Percentiles rank a stretch among this genome's conserved stretches.
These are phyloP conservation scores for Leptinotarsa defecta DNA, from an alignment of 1,140 invertebrate genomes.

Conservation along the genomic window DNA sequence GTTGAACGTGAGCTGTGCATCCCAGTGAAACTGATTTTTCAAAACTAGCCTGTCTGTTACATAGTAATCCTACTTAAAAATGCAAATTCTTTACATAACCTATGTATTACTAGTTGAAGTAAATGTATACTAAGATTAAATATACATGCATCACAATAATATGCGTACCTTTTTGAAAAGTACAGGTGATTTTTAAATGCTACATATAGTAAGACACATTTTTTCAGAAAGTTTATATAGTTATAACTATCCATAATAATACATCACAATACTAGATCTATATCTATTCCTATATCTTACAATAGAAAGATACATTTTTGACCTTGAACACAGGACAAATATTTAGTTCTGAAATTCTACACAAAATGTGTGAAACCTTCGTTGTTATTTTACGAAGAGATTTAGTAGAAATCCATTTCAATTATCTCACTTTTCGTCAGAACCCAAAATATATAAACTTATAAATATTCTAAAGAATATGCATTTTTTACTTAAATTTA, in stretches of 20 bases:
- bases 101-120: slow-evolving; percentile 36
- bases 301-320: slow-evolving; percentile 34
- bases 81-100: slow-evolving; percentile 44
- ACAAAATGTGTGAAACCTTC: neutral
- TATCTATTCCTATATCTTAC: slow-evolving; percentile 45
- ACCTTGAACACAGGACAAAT: slow-evolving; percentile 42
- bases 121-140: slow-evolving; percentile 44
- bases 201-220: slow-evolving; percentile 53
- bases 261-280: slow-evolving; percentile 49
- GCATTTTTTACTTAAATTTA: slow-evolving; percentile 22
- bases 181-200: slow-evolving; percentile 48
- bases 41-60: slow-evolving; percentile 36
- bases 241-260: slow-evolving; percentile 44
- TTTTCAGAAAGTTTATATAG: slow-evolving; percentile 38
- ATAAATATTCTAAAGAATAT: slow-evolving; percentile 23
- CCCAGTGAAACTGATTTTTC: neutral
- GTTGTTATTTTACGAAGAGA: slow-evolving; percentile 2
- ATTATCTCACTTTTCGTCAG: neutral
- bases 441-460: too few relatives aligned
- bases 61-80: slow-evolving; percentile 53
- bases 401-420: slow-evolving; percentile 36
- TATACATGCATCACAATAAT: slow-evolving; percentile 54
- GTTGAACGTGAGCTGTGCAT: neutral
- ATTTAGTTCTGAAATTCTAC: slow-evolving; percentile 37
- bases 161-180: slow-evolving; percentile 40